Conservation (phyloP, 2,113 vertebrate species). For the Oxyura jamaicensis region DNA sequence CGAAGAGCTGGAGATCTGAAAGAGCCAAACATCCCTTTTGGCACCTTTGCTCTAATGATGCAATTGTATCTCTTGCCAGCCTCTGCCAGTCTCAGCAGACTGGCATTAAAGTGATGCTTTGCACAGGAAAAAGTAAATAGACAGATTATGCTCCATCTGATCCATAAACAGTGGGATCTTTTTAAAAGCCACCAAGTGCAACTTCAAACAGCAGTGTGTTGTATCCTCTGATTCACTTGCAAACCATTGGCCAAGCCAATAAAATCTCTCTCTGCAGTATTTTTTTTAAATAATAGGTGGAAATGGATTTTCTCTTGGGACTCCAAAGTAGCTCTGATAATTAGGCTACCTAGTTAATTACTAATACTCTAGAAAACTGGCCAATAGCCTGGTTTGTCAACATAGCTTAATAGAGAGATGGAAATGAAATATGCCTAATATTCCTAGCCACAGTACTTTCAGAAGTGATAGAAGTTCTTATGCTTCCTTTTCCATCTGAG, state of each 20-base stretch:
- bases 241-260: neutral
- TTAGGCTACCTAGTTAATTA: conserved; percentile 28
- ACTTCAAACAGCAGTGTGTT: conserved; percentile 12
- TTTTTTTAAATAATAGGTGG: conserved; percentile 25
- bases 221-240: neutral
- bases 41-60: conserved; percentile 57
- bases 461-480: neutral
- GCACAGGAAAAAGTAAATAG: conserved; percentile 47
- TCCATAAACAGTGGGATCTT: conserved; percentile 20
- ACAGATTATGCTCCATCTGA: conserved; percentile 53
- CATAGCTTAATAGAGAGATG: neutral
- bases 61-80: conserved; percentile 41
- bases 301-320: conserved; percentile 14
- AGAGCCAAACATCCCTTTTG: conserved; percentile 55
- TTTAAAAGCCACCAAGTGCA: conserved; percentile 3
- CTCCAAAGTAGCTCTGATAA: neutral
- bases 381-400: conserved; percentile 1
- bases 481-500: neutral
- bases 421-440: neutral
- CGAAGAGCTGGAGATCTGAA: conserved; percentile 31
- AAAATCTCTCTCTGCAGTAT: neutral
- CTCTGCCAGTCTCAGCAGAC: conserved; percentile 43
- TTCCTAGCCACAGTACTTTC: neutral
- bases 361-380: neutral
- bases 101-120: neutral